These are phyloP conservation scores for Boleophthalmus pectinirostris DNA, from an alignment of 2,113 vertebrate genomes.

Conservation along the genomic window DNA sequence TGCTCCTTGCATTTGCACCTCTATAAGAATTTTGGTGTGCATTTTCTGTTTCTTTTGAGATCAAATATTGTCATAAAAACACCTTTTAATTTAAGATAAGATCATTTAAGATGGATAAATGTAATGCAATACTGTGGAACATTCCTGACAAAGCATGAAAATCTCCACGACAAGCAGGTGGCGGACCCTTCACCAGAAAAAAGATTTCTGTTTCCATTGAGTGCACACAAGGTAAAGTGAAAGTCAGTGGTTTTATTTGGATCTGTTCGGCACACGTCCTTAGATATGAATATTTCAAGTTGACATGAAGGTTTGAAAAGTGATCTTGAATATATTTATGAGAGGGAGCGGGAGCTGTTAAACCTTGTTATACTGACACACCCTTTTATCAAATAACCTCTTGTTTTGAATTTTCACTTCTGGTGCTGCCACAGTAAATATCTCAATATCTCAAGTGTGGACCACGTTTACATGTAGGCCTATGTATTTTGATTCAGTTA, in stretches of 20 bases:
- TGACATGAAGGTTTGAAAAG: slow-evolving; percentile 1
- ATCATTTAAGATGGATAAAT: no score
- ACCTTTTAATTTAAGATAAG: no score
- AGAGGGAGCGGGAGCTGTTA: not conserved
- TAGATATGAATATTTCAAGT: not conserved
- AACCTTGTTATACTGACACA: not conserved
- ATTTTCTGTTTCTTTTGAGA: no score
- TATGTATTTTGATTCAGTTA: no score
- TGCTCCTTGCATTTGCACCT: no score
- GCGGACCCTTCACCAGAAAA: no score
- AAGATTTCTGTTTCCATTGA: no score
- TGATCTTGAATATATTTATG: slow-evolving; percentile 1
- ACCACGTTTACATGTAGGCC: not conserved
- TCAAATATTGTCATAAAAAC: no score
- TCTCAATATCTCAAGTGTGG: not conserved
- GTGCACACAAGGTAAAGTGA: not conserved
- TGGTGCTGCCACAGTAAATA: not conserved
- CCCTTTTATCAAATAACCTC: not conserved
- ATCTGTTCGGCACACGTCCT: not conserved
- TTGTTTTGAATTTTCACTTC: not conserved
- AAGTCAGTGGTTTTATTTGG: not conserved
- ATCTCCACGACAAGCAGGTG: no score
- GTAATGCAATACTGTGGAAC: no score
- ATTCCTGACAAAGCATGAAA: no score
- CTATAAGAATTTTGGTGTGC: no score